phyloP scores from a whole-genome alignment of 2,113 vertebrate genomes.

The Arvicanthis niloticus region DNA sequence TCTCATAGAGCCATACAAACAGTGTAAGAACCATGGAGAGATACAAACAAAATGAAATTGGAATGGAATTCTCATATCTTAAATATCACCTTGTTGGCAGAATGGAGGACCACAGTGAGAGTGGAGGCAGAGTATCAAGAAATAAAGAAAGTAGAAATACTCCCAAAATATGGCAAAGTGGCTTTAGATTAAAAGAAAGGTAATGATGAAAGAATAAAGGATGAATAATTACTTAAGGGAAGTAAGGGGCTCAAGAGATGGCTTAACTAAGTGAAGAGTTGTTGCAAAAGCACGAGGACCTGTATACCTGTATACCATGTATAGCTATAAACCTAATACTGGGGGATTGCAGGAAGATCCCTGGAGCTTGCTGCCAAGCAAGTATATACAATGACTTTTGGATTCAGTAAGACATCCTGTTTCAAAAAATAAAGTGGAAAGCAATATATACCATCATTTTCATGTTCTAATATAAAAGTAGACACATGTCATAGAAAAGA shows the following conservation, averaged over 20 bases:
- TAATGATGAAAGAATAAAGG: neutral
- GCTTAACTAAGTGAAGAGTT: neutral
- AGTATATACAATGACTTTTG: neutral
- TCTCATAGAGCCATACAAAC: constrained; percentile 21
- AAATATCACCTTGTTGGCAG: neutral
- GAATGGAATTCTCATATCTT: constrained; percentile 6
- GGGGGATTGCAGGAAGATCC: neutral
- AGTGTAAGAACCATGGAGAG: neutral
- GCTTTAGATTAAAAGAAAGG: neutral
- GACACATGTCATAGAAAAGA: constrained; percentile 13
- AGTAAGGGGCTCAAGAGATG: neutral
- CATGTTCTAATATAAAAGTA: constrained; percentile 26
- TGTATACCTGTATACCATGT: neutral
- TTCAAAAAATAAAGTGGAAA: neutral
- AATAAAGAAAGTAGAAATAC: neutral
- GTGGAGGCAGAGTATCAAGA: neutral
- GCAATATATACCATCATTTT: neutral
- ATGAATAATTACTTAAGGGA: constrained; percentile 23
- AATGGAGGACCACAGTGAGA: neutral
- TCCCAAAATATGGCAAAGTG: neutral
- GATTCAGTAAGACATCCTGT: neutral
- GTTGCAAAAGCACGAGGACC: neutral
- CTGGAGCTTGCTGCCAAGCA: neutral
- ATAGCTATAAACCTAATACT: neutral
- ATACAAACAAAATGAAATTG: constrained; percentile 21